Conservation (phyloP, 2,888 invertebrate species). For the Plebejus argus region DNA sequence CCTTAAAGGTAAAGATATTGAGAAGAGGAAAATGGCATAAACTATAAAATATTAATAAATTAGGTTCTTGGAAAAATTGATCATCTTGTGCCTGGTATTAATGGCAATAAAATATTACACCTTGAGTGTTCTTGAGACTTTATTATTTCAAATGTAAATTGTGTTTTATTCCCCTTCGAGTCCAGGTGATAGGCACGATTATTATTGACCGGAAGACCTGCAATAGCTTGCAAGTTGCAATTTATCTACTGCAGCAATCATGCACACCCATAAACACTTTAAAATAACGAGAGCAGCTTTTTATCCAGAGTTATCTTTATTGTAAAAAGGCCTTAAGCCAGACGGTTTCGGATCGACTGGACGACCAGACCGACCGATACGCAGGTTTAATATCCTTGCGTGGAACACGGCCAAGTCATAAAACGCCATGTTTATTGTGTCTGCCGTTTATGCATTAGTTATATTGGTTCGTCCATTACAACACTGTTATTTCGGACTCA, state of each 20-base stretch:
- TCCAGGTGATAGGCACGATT: background rate
- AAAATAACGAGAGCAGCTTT: background rate
- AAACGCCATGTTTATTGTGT: conserved; percentile 77
- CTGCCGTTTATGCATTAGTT: conserved; percentile 56
- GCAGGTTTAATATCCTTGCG: conserved; percentile 71
- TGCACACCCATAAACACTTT: background rate
- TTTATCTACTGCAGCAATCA: background rate
- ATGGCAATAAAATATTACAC: background rate
- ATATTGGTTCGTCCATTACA: conserved; percentile 48
- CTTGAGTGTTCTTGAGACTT: background rate
- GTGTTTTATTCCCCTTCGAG: background rate
- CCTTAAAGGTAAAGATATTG: background rate
- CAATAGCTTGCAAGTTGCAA: background rate
- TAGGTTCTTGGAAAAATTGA: background rate
- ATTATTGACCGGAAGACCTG: background rate
- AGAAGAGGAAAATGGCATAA: background rate
- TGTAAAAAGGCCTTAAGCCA: conserved; percentile 20
- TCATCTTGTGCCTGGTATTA: background rate
- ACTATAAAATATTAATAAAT: background rate
- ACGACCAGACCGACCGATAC: conserved; percentile 67
- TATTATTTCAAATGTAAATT: background rate
- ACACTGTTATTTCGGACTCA: conserved; percentile 43
- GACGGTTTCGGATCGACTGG: background rate
- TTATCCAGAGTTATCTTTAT: conserved; percentile 14
- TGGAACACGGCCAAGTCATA: conserved; percentile 80